A percentile compares a stretch with the other conserved stretches of the same genome.
These are phyloP conservation scores for Lamprologus speciosus DNA, from an alignment of 2,113 vertebrate species.

Conservation along the genomic window DNA sequence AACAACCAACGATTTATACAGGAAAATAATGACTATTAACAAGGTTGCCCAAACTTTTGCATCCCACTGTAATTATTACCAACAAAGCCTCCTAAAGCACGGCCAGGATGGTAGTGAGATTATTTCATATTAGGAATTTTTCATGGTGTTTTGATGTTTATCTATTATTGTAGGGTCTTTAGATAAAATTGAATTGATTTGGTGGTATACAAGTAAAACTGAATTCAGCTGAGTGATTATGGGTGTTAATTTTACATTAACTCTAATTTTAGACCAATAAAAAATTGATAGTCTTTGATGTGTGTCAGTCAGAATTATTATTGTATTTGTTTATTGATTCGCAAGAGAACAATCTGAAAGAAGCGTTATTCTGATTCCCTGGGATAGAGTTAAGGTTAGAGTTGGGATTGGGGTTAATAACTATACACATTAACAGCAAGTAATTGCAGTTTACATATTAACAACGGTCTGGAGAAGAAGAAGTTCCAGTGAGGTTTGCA, in stretches of 20 bases:
- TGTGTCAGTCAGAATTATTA: neutral
- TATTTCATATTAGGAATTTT: neutral
- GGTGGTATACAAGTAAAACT: neutral
- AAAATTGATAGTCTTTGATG: neutral
- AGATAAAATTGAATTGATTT: neutral
- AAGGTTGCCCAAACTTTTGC: neutral
- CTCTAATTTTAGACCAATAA: neutral
- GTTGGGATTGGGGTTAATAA: neutral
- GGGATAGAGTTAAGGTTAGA: neutral
- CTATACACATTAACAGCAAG: neutral
- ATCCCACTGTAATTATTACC: neutral
- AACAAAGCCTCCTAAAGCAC: neutral
- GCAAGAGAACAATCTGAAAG: neutral
- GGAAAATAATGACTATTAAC: rapidly evolving
- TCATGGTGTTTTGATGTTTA: neutral
- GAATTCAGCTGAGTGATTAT: neutral
- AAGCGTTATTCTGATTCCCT: neutral
- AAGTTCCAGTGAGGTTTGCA: neutral
- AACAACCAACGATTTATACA: neutral
- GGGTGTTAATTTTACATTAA: neutral
- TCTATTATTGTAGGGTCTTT: neutral
- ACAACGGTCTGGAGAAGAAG: neutral
- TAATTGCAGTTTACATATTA: neutral
- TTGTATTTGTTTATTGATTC: neutral
- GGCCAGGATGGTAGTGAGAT: rapidly evolving